A percentile compares a stretch with the other conserved stretches of the same genome.
phyloP scores from a whole-genome alignment of 2,113 vertebrate species.

The Tapirus terrestris region DNA sequence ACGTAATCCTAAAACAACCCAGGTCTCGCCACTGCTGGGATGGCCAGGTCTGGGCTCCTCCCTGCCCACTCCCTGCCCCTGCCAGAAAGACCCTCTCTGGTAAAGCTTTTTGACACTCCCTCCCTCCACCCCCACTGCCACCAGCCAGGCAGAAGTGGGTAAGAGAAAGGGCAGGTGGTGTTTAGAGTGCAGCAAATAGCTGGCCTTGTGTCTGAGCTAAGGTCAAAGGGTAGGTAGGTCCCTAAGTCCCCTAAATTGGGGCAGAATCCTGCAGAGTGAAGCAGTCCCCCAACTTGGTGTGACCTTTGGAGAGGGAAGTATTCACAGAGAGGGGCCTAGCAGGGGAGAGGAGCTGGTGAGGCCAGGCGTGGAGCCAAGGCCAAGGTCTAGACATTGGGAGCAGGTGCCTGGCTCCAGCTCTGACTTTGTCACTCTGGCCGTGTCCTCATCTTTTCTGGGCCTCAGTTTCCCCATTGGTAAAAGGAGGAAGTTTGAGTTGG shows the following conservation, averaged over 20 bases:
- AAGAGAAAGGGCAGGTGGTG: not conserved
- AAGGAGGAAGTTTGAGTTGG: not conserved
- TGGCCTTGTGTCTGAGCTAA: not conserved
- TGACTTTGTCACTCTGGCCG: not conserved
- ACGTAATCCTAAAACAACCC: slow-evolving; percentile 41
- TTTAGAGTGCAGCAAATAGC: not conserved
- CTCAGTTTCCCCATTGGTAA: not conserved
- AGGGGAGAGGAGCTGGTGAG: not conserved
- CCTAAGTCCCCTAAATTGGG: not conserved
- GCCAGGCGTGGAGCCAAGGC: not conserved
- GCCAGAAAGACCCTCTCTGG: not conserved
- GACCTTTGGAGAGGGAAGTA: not conserved
- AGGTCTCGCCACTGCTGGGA: not conserved
- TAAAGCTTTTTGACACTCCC: not conserved
- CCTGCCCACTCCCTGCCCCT: not conserved
- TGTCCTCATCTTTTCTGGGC: not conserved
- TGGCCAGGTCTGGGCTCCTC: not conserved
- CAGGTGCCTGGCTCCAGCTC: not conserved
- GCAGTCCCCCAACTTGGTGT: not conserved
- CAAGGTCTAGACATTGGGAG: too few species aligned
- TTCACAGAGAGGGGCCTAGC: not conserved
- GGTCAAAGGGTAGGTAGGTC: not conserved
- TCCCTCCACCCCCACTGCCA: too few species aligned
- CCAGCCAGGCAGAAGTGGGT: not conserved
- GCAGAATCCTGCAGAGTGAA: not conserved